Percentiles rank a stretch among this genome's conserved stretches.
These are phyloP conservation scores for Urocolius indicus DNA, from an alignment of 2,113 vertebrate genomes.

Conservation along the genomic window DNA sequence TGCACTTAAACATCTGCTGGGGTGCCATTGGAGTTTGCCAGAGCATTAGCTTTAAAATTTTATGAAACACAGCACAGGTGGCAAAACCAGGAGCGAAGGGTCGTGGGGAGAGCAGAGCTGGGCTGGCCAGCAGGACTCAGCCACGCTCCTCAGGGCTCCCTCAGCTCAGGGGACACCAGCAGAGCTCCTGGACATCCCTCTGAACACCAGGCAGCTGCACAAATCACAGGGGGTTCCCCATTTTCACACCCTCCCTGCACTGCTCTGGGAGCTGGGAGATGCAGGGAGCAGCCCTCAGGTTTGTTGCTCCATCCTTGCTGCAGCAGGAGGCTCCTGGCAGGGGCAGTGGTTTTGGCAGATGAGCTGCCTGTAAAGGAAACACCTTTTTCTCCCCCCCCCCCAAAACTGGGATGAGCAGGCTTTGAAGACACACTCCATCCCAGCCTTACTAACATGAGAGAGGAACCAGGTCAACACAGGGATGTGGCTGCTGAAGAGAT, in stretches of 20 bases:
- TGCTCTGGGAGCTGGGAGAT: neutral
- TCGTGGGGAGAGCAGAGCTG: accelerated
- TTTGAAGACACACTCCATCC: neutral
- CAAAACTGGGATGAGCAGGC: neutral
- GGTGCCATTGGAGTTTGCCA: slow-evolving; percentile 11
- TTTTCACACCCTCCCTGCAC: neutral
- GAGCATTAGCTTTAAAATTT: slow-evolving; percentile 57
- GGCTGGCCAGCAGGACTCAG: neutral
- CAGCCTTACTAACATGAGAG: accelerated
- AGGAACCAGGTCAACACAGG: accelerated
- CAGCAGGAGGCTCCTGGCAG: neutral
- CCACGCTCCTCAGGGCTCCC: neutral
- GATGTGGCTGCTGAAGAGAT: neutral
- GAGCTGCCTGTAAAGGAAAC: neutral
- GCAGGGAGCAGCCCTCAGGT: neutral
- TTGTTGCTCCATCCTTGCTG: neutral
- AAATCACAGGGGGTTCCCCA: too few relatives aligned
- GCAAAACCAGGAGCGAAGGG: neutral
- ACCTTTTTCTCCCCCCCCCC: too few relatives aligned
- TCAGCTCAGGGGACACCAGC: accelerated
- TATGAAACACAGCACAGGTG: slow-evolving; percentile 15
- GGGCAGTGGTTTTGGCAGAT: accelerated
- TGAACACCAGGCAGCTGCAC: too few relatives aligned
- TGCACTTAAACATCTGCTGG: slow-evolving; percentile 52
- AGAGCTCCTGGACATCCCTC: neutral